A percentile compares a stretch with the other conserved stretches of the same genome.
phyloP scores from a whole-genome alignment of 1,140 invertebrate species.

The Carcinoscorpius rotundicauda region DNA sequence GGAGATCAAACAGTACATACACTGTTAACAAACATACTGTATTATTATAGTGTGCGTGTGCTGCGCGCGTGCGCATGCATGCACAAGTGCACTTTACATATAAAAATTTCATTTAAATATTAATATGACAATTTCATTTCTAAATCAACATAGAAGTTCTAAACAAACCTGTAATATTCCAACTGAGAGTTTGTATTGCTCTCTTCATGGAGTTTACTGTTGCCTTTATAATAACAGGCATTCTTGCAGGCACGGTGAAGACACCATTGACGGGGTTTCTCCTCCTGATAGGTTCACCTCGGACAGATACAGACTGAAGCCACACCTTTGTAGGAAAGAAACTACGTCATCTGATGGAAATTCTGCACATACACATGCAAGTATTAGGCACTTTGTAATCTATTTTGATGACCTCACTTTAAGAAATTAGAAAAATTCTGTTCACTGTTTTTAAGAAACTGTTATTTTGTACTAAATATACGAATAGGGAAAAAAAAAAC shows the following conservation, averaged over 20 bases:
- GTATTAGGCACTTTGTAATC: neutral
- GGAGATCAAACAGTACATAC: too few species aligned
- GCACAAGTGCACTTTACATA: too few species aligned
- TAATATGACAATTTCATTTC: neutral
- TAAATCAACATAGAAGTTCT: constrained; percentile 1
- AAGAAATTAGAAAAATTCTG: neutral
- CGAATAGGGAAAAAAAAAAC: too few species aligned
- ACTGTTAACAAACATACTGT: too few species aligned
- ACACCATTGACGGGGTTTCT: constrained; percentile 8
- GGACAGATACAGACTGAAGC: constrained; percentile 10
- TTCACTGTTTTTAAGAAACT: too few species aligned
- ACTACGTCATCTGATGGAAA: neutral
- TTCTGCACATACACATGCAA: neutral
- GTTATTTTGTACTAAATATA: too few species aligned
- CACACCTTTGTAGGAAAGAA: constrained; percentile 5
- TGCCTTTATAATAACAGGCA: constrained; percentile 12
- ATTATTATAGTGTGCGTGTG: too few species aligned
- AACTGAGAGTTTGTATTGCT: constrained; percentile 5
- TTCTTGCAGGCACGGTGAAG: constrained; percentile 14
- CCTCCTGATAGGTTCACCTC: constrained; percentile 1
- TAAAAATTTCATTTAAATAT: too few species aligned
- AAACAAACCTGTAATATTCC: constrained; percentile 16
- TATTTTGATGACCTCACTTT: neutral
- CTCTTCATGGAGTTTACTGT: constrained; percentile 8
- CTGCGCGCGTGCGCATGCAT: too few species aligned